phyloP scores from a whole-genome alignment of 2,797 vertebrate genomes.

The Chanos chanos region DNA sequence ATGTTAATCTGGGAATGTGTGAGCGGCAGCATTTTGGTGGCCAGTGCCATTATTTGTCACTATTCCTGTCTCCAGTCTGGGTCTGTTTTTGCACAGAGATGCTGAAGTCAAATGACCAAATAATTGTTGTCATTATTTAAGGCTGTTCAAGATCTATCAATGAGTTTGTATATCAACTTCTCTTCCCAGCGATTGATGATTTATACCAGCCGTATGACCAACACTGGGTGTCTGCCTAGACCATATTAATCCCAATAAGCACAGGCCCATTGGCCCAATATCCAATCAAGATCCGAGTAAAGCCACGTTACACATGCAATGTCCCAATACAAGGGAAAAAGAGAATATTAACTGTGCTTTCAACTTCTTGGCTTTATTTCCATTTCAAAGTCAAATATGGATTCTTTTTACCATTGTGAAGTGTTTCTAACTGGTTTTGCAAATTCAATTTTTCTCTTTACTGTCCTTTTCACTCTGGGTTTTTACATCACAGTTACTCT shows the following conservation, averaged over 20 bases:
- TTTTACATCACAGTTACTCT: too few species aligned
- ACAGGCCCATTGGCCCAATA: slow-evolving; percentile 58
- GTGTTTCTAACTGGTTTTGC: too few species aligned
- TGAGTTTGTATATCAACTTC: slow-evolving; percentile 61
- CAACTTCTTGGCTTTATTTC: too few species aligned
- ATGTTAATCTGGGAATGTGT: slow-evolving; percentile 71
- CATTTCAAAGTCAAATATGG: too few species aligned
- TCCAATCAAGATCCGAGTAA: slow-evolving; percentile 56
- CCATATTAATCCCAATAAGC: slow-evolving; percentile 74
- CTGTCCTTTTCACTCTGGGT: too few species aligned
- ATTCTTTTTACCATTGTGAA: too few species aligned
- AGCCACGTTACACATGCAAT: slow-evolving; percentile 58
- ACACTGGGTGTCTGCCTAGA: slow-evolving; percentile 50
- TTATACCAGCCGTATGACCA: slow-evolving; percentile 56
- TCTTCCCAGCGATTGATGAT: slow-evolving; percentile 55
- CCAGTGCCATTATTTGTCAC: slow-evolving; percentile 72
- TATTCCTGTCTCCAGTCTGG: slow-evolving; percentile 65
- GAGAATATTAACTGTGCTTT: background rate
- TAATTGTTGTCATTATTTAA: slow-evolving; percentile 74
- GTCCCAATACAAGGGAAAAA: slow-evolving; percentile 42
- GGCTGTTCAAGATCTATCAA: slow-evolving; percentile 60
- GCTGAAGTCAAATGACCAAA: slow-evolving; percentile 70
- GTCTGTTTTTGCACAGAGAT: slow-evolving; percentile 48
- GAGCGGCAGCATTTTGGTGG: slow-evolving; percentile 67
- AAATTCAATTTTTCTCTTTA: too few species aligned